Evolutionary conservation across 2,797 vertebrate genomes (phyloP), one percentile per base, ranked within the genome.

Genomic region (Coregonus suidteri): DNA sequence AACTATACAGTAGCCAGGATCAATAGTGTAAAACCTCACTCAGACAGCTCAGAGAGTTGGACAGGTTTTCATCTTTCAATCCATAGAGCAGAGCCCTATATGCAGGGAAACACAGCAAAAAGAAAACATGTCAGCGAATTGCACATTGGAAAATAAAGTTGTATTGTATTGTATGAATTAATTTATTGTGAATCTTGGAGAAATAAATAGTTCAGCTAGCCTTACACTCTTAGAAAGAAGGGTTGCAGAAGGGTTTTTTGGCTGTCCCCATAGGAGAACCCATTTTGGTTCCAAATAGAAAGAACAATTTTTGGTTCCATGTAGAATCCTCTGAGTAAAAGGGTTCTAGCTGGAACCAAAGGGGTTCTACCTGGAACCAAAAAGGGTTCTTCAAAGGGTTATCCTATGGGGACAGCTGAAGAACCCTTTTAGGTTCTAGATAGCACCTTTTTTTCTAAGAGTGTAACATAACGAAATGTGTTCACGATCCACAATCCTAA

Each of bases 1-100:
- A 68, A 76, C 54, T n/a, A 18, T 54, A 66, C 41, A 53, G 72
- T 75, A 72, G 53, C 51, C 53, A 75, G 70, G 59, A 82, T 85
- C 84, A 78, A 75, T 81, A 80, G 13, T 15, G 30, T 72, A 14
- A 72, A 30, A 72, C 51, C 41, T 53, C 52, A 73, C 18, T 30
- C 11, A 34, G 54, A 56, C 4, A 65, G 35, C 37, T 71, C 6
- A 35, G 25, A 31, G 31, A 56, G 41, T 0, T n/a, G 31, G n/a
- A 59, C 73, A 59, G 56, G 56, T 59, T 59, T 54, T 59, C 56
- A 30, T 64, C 6, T 11, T 25, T 64, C 7, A 25, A 64, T 20
- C 59, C 4, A 20, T 25, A 3, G 3, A 11, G 9, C 7, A 30
- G 16, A 64, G 59, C 25, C n/a, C 59, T 30, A 20, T 64, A 47